Evolutionary conservation across 1,140 invertebrate species (phyloP), one percentile per base, ranked within the genome.

Genomic region (Anoplolepis gracilipes): DNA sequence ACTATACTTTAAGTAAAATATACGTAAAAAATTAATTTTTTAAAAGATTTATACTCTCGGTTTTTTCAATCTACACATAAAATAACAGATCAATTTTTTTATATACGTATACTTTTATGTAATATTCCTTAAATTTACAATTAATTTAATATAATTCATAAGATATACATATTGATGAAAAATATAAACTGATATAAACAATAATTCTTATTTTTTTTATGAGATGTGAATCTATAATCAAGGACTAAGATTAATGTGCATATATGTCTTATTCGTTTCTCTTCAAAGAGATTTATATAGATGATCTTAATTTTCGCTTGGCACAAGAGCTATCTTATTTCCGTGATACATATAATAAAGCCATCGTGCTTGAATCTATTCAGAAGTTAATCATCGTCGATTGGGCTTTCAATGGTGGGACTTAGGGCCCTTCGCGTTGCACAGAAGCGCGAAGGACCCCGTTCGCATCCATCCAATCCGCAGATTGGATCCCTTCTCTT

Each of bases 331-430:
- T 22, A 62, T 67, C 25, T 79, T 10, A 67, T 67, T 55, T 79
- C 42, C 39, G 28, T 30, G 61, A 67, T 53, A 67, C 30, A 10
- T 39, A 30, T 69, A 53, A 39, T 42, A 28, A 70, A 70, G 64
- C 22, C 10, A 33, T 70, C 33, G 25, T 28, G 33, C 33, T 81
- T 57, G 77, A 25, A 55, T 70, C 22, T 55, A 81, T 42, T 81
- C 46, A 42, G 19, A 72, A 72, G 67, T 81, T 82, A 59, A 82
- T 82, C 78, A 70, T 82, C 78, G 78, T 28, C 42, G 42, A 79
- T 82, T 70, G 78, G 19, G 30, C 19, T 49, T 79, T 77, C 49
- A 85, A 59, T 64, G 42, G 25, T 53, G 69, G 57, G 59, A 61
- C 76, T 78, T 78, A 57, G 57, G 84, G 65, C 28, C 61, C 82